Base-by-base conservation (phyloP, 2,888 invertebrate species). In the Pristionchus maxplancki region DNA sequence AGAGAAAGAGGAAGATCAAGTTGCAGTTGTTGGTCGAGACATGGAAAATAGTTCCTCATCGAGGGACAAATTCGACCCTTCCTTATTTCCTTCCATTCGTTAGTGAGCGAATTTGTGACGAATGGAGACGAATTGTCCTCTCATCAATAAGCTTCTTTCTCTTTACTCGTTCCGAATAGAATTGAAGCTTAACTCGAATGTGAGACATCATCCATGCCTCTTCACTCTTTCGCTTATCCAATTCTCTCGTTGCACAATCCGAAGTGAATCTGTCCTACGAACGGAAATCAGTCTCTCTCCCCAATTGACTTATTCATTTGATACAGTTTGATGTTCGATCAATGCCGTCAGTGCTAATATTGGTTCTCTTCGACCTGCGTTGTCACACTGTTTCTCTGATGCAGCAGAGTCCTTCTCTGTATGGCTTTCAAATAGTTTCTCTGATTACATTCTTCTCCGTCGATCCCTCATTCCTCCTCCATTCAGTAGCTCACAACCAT, bases 11-110 rank as follows among this genome's bases (percentile, higher is more conserved):
- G 5, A 11, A 48, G 44, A 78, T 78, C 78, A 28, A 48, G 28
- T 44, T 78, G 44, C 78, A 78, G 28, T 8, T n/a, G n/a, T 20
- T 28, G 34, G 40, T 78, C 78, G 28, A n/a, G 40, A 44, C 44
- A 44, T n/a, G 44, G n/a, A 78, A 78, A 78, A 28, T 78, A 78
- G 40, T 78, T 78, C 78, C 78, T 78, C 44, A 28, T 78, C 44
- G 44, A 15, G 67, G 40, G 9, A 44, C 44, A 44, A 78, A 78
- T 78, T 78, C 44, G 78, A 44, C 44, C 37, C 78, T n/a, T 78
- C n/a, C 78, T 28, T 78, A 24, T 78, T 28, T 48, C 44, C 48
- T 78, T 13, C 78, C 48, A n/a, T 28, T 67, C 40, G 28, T 78
- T 78, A 44, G 78, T n/a, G n/a, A 40, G 5, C 44, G 28, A 78